phyloP scores from a whole-genome alignment of 2,797 vertebrate species.

The Discoglossus pictus region DNA sequence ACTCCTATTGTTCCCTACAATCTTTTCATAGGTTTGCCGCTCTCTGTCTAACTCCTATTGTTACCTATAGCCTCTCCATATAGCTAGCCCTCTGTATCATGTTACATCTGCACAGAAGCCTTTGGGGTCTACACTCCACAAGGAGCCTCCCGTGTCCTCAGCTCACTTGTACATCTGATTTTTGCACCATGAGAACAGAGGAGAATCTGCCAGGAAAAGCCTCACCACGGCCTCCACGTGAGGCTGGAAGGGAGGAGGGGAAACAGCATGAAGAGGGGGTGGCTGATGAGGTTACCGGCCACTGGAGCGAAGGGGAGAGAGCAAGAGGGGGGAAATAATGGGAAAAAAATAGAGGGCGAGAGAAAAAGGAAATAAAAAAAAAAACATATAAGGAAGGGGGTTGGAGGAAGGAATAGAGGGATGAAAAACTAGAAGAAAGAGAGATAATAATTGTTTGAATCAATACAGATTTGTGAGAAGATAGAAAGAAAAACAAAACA shows the following conservation, averaged over 20 bases:
- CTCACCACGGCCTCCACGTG: not conserved
- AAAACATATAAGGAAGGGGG: not conserved
- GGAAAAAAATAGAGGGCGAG: too few species aligned
- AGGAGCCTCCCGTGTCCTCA: constrained; percentile 21
- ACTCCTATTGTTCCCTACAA: too few species aligned
- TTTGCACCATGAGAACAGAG: not conserved
- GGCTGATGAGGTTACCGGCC: not conserved
- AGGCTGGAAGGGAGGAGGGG: not conserved
- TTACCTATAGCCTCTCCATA: too few species aligned
- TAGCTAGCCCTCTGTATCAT: not conserved
- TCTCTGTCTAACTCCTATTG: too few species aligned
- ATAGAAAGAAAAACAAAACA: not conserved
- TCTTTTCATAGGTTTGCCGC: too few species aligned
- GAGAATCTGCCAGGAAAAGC: constrained; percentile 18
- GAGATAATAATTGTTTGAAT: not conserved
- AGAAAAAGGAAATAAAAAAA: too few species aligned
- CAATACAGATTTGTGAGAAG: not conserved
- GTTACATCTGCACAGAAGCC: not conserved
- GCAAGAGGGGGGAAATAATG: too few species aligned
- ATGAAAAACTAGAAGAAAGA: not conserved
- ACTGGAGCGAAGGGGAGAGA: too few species aligned
- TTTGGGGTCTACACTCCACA: not conserved
- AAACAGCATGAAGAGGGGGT: not conserved
- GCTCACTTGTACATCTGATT: not conserved
- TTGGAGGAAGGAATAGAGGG: not conserved